Evolutionary conservation across 1,140 invertebrate genomes (phyloP), one percentile per base, ranked within the genome.

Genomic region (Bombus pascuorum): DNA sequence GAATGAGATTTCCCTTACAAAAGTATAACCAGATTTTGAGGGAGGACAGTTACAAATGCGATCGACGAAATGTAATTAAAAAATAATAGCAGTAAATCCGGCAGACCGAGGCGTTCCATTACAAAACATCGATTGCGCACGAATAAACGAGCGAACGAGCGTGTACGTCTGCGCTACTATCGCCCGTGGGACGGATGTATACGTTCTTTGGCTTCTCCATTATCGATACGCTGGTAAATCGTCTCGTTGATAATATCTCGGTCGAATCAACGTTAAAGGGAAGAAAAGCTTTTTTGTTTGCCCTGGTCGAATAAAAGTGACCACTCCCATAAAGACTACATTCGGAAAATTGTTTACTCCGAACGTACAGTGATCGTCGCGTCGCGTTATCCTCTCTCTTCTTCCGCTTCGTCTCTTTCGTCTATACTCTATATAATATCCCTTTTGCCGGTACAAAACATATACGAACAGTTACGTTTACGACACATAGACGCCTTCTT

Each of bases 41-140:
- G 57, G 59, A 57, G 47, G 68, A 53, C 37, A 72, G 59, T 68
- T 79, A 44, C 71, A 83, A 87, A 82, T 85, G 76, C 79, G 79
- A 90, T 81, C 78, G 71, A 68, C 62, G 37, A 79, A 79, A 87
- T 81, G 86, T 90, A 87, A 88, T 90, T 90, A 90, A 90, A 87
- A 90, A 90, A 85, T 86, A 90, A 87, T 87, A 87, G 86, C 83
- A 71, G 59, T 66, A 62, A 86, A 86, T 78, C 62, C 77, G 78
- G 47, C 81, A 57, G 34, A 86, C 73, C 65, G 71, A 34, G 34
- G 37, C 66, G 53, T 81, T 87, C 85, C 59, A 78, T 87, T 89
- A 87, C 78, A 65, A 85, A 84, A 80, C 39, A 71, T 44, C 76
- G 75, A 84, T 71, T 79, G 47, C 65, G 6, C 42, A 12, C 57